phyloP scores from a whole-genome alignment of 2,113 vertebrate genomes.

The Poecile atricapillus region DNA sequence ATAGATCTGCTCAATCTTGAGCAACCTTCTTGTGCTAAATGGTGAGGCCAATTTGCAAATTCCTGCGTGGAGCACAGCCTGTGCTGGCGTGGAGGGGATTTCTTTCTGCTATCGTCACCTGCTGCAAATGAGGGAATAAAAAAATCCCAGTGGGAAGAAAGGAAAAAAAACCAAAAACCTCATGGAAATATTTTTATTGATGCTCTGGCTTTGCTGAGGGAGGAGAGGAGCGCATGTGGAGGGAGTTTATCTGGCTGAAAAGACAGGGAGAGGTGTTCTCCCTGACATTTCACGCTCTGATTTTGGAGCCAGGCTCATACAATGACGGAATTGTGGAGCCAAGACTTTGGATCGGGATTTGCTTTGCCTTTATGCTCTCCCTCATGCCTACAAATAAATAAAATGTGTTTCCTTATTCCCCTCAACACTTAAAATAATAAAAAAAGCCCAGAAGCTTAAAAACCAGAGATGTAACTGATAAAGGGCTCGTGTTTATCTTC shows the following conservation, averaged over 20 bases:
- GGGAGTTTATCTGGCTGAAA: background rate
- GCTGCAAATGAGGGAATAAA: background rate
- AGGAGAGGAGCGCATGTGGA: background rate
- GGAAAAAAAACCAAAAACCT: too few species aligned
- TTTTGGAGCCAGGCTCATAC: accelerated
- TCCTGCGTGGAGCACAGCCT: background rate
- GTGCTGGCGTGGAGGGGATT: background rate
- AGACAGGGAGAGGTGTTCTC: background rate
- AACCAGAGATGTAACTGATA: background rate
- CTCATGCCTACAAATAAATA: background rate
- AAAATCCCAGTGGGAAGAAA: background rate
- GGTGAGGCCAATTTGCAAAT: background rate
- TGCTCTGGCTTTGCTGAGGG: background rate
- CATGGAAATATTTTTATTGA: background rate
- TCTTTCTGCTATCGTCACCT: background rate
- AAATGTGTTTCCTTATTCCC: background rate
- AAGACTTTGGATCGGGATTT: background rate
- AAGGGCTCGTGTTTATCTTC: background rate
- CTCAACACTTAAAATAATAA: background rate
- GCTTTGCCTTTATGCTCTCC: background rate
- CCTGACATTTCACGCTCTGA: accelerated
- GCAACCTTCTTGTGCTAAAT: background rate
- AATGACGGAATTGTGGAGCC: accelerated
- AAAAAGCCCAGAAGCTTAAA: background rate
- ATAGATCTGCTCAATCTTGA: background rate